Base-by-base conservation (phyloP, 1,140 invertebrate species). In the Euborellia annulipes region DNA sequence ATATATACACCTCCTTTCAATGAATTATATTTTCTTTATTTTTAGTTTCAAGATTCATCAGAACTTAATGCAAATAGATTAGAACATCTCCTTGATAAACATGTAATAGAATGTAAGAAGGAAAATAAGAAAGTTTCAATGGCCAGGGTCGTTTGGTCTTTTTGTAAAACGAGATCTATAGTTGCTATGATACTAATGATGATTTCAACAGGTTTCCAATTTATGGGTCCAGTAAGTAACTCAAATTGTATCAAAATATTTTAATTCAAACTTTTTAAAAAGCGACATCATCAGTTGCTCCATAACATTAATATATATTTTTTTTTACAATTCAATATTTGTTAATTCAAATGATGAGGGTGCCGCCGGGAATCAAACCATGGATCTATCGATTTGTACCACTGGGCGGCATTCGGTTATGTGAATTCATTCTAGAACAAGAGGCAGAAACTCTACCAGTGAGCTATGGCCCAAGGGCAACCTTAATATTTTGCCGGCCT, bases 211-310 rank as follows among this genome's bases (percentile, higher is more conserved):
- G 36, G 50, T 14, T 50, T 56, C 19, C 53, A 56, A 22, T 55
- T 56, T 30, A 13, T 55, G n/a, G 52, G 52, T 34, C 55, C 55
- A 2, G 55, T 56, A 45, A 52, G 49, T 47, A 36, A 27, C 3
- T 40, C 19, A 18, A 43, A n/a, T 20, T 23, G 36, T 41, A 6
- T 18, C 14, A 21, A 19, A 19, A 22, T 16, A 32, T 39, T 41
- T 20, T n/a, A 3, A 7, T 23, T 7, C 23, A 27, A n/a, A n/a
- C n/a, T n/a, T n/a, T n/a, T n/a, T n/a, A n/a, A n/a, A n/a, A n/a
- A n/a, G n/a, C n/a, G n/a, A n/a, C n/a, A n/a, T n/a, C n/a, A n/a
- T n/a, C n/a, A n/a, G n/a, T n/a, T n/a, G n/a, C n/a, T 18, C 8
- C 7, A 30, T 34, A 30, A 17, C 0, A 7, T 43, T 17, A 14